These are phyloP conservation scores for Drosophila macrothrix DNA, from an alignment of 2,888 invertebrate genomes.

Conservation along the genomic window DNA sequence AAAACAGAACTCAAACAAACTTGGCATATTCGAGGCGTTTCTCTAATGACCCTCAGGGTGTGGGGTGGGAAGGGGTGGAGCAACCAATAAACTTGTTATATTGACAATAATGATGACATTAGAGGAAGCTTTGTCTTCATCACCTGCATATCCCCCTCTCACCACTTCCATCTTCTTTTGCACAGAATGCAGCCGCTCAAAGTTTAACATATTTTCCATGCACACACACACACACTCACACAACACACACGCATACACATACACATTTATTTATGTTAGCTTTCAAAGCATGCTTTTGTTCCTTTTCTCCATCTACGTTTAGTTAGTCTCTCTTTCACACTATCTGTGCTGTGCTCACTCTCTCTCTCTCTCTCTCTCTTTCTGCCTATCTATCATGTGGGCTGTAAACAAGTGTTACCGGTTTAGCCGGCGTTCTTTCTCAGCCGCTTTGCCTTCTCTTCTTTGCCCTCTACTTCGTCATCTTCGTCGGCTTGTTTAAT, in stretches of 20 bases:
- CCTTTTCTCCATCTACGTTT: slow-evolving; percentile 14
- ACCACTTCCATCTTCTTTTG: slow-evolving; percentile 24
- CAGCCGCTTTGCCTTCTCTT: slow-evolving; percentile 41
- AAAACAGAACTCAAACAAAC: slow-evolving; percentile 46
- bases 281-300: slow-evolving; percentile 8
- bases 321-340: slow-evolving; percentile 14
- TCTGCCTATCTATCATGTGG: slow-evolving; percentile 33
- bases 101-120: slow-evolving; percentile 78
- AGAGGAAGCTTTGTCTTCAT: slow-evolving; percentile 63
- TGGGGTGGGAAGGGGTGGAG: background rate
- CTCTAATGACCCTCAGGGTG: slow-evolving; percentile 57
- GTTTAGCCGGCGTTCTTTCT: slow-evolving; percentile 72
- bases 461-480: slow-evolving; percentile 27
- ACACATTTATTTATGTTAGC: background rate
- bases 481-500: slow-evolving; percentile 72
- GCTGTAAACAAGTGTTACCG: slow-evolving; percentile 75
- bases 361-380: slow-evolving; percentile 19
- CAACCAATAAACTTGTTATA: slow-evolving; percentile 77
- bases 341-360: slow-evolving; percentile 13
- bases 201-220: slow-evolving; percentile 55
- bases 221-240: slow-evolving; percentile 19
- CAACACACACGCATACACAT: background rate
- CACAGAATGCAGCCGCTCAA: slow-evolving; percentile 42
- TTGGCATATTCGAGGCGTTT: slow-evolving; percentile 61
- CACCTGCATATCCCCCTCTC: slow-evolving; percentile 53